Evolutionary conservation across 2,888 invertebrate genomes (phyloP).

Genomic region (Nymphalis urticae): DNA sequence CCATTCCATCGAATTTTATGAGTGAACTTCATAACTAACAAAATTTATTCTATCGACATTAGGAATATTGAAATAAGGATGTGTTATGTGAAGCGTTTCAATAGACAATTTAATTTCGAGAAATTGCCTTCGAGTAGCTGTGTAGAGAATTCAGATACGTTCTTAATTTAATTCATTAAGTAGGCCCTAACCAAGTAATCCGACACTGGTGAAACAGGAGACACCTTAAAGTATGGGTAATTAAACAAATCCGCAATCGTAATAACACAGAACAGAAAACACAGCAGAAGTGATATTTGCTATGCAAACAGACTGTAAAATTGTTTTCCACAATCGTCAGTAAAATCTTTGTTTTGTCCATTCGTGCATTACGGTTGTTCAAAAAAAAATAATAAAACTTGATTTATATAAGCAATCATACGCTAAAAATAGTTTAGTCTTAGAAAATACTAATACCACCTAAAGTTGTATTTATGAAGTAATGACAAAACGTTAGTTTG

Average conservation of each 20-base stretch:
- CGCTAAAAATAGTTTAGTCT: no score
- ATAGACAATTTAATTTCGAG: neutral
- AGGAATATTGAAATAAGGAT: no score
- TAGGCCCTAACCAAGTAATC: conserved; percentile 8
- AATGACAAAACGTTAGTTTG: no score
- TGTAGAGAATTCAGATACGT: conserved; percentile 1
- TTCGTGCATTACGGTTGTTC: no score
- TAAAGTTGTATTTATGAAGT: no score
- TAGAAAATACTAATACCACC: no score
- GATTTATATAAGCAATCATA: no score
- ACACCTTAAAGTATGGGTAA: conserved; percentile 39
- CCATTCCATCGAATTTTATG: no score
- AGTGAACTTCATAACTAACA: no score
- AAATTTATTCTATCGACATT: no score
- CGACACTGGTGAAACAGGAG: conserved; percentile 15
- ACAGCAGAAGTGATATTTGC: neutral
- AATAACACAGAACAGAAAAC: conserved; percentile 27
- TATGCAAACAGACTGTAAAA: neutral
- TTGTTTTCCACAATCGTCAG: neutral
- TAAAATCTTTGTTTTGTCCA: no score
- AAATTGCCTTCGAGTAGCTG: neutral
- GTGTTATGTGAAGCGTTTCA: neutral
- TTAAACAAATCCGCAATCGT: conserved; percentile 43
- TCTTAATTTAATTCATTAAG: conserved; percentile 15
- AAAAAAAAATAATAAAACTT: no score